phyloP scores from a whole-genome alignment of 2,888 invertebrate genomes.

The Ctenicera cuprea region DNA sequence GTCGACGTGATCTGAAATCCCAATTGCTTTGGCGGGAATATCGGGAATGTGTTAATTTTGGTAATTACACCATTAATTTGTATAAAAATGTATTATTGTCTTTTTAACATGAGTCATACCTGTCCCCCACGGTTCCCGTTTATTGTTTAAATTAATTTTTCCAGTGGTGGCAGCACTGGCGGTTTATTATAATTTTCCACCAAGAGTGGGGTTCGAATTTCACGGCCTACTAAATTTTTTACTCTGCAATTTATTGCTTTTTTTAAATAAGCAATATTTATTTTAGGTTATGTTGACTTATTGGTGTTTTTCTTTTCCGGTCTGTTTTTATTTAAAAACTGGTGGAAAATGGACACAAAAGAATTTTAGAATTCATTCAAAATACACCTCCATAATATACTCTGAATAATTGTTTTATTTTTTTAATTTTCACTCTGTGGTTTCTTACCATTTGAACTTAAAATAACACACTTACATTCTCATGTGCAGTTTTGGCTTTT shows the following conservation, averaged over 20 bases:
- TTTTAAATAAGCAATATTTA: neutral
- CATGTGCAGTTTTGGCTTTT: no score
- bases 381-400: no score
- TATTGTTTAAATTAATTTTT: slow-evolving; percentile 39
- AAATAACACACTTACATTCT: no score
- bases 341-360: no score
- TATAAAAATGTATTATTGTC: neutral
- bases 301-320: no score
- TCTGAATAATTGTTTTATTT: no score
- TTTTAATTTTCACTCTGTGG: no score
- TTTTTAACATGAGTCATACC: slow-evolving; percentile 34
- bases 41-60: slow-evolving; percentile 52
- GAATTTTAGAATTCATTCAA: no score
- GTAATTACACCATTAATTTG: slow-evolving; percentile 15
- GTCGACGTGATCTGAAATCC: slow-evolving; percentile 61
- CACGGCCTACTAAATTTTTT: slow-evolving; percentile 26
- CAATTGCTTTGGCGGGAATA: slow-evolving; percentile 64
- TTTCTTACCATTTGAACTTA: no score
- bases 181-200: slow-evolving; percentile 51
- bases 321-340: no score
- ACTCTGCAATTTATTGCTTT: neutral
- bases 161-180: slow-evolving; percentile 54
- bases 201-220: slow-evolving; percentile 46
- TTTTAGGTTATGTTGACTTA: neutral
- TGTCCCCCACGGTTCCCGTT: slow-evolving; percentile 20